Base-by-base conservation (phyloP, 2,888 invertebrate genomes). In the Nezara viridula region DNA sequence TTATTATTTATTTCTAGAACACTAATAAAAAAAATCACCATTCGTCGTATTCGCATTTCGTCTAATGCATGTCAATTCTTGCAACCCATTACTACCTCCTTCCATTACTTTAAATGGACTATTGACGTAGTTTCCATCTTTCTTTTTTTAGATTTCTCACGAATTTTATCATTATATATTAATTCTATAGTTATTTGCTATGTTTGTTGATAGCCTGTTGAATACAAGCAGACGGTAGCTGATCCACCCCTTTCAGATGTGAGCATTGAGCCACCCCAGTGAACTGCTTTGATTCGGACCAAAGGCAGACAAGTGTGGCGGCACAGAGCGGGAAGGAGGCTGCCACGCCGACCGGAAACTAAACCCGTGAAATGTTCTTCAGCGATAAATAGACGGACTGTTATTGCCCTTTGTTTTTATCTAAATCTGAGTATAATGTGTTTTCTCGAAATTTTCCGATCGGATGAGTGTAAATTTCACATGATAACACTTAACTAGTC, bases 401-500 rank as follows among this genome's bases (percentile, higher is more conserved):
- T 81, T 81, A 81, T 81, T 86, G 86, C 37, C 86, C 55, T 86
- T 86, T 86, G 86, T 86, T 86, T 86, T 86, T 55, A 55, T 86
- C 86, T 52, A 86, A 86, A 86, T 86, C 50, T 55, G 86, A 86
- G 40, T 86, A 86, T 86, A 86, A 86, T 86, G 86, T 86, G 86
- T 86, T 86, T 86, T 55, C 55, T 86, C 86, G 32, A 86, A 52
- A 86, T 86, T 86, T 86, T 86, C 86, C 86, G 86, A 55, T 40
- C 86, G 32, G 86, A 86, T 86, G 55, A 86, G 86, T 86, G 52
- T 86, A 86, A 86, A 86, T 86, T 86, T 86, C 86, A 55, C 81
- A 55, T 86, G 86, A 86, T 86, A 86, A 86, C 86, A 86, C 86
- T 86, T 86, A 86, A 86, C 86, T 86, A 86, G 86, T 86, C 86